Evolutionary conservation across 2,113 vertebrate species (phyloP).

Genomic region (Chaenocephalus aceratus): DNA sequence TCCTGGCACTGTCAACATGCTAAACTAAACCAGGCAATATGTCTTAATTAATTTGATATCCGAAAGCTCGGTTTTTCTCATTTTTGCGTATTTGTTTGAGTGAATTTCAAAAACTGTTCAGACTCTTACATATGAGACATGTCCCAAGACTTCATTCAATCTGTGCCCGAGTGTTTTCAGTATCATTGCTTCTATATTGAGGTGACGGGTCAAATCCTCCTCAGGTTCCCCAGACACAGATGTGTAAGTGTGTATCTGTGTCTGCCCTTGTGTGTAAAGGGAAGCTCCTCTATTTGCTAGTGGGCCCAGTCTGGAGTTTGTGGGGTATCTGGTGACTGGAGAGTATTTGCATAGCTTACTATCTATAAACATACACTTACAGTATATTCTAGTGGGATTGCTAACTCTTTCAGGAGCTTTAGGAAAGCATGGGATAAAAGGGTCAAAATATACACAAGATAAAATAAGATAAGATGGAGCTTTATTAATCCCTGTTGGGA

Average conservation of each 20-base stretch:
- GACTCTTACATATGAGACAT: neutral
- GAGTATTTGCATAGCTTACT: slow-evolving; percentile 60
- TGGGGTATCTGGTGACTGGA: slow-evolving; percentile 64
- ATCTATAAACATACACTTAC: slow-evolving; percentile 57
- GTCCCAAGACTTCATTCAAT: slow-evolving; percentile 6
- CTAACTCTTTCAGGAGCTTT: slow-evolving; percentile 29
- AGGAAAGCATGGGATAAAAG: slow-evolving; percentile 31
- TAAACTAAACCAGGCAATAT: slow-evolving; percentile 2
- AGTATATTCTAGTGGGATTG: slow-evolving; percentile 28
- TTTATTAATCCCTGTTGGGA: no score
- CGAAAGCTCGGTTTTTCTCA: neutral
- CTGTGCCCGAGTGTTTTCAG: slow-evolving; percentile 10
- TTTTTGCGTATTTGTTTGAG: neutral
- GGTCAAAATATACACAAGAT: neutral
- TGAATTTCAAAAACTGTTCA: slow-evolving; percentile 6
- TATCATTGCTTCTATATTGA: slow-evolving; percentile 46
- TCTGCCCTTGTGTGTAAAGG: slow-evolving; percentile 30
- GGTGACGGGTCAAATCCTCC: slow-evolving; percentile 60
- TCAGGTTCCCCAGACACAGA: slow-evolving; percentile 28
- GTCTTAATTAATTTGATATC: slow-evolving; percentile 10
- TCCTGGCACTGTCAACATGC: neutral
- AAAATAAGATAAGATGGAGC: no score
- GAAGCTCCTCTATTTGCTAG: slow-evolving; percentile 50
- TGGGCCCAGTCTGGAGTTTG: slow-evolving; percentile 48
- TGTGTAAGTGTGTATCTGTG: slow-evolving; percentile 17